Evolutionary conservation across 2,797 vertebrate species (phyloP).

Genomic region (Enteromius argenteus): DNA sequence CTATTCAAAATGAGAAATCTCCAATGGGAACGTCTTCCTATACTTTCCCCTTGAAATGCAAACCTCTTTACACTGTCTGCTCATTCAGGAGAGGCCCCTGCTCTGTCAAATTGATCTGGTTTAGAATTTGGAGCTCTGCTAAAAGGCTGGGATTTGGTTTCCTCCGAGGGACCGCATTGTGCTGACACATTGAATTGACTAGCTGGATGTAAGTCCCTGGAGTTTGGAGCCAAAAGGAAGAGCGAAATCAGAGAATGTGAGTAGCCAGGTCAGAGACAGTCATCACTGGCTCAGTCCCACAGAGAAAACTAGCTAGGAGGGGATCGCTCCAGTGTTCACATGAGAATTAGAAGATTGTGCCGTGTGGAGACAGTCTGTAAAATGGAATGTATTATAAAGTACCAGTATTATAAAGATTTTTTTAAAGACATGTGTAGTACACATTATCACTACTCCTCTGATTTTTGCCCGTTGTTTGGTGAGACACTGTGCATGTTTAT

Average conservation of each 20-base stretch:
- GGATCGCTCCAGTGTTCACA: constrained; percentile 20
- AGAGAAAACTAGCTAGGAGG: constrained; percentile 16
- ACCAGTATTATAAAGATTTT: background rate
- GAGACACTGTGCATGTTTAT: background rate
- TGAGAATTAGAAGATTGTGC: constrained; percentile 22
- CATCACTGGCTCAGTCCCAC: constrained; percentile 39
- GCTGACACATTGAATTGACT: constrained; percentile 51
- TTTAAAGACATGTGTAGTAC: background rate
- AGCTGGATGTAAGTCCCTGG: constrained; percentile 47
- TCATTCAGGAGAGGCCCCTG: constrained; percentile 1
- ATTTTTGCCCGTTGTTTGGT: background rate
- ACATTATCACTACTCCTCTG: background rate
- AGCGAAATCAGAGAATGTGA: constrained; percentile 36
- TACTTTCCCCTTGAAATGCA: constrained; percentile 6
- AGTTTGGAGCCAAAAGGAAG: constrained; percentile 41
- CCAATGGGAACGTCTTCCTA: background rate
- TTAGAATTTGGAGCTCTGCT: constrained; percentile 45
- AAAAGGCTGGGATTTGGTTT: constrained; percentile 49
- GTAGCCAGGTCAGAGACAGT: constrained; percentile 41
- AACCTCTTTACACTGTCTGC: constrained; percentile 1
- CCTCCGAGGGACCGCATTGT: constrained; percentile 36
- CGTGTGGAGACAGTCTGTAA: background rate
- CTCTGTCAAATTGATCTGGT: constrained; percentile 39
- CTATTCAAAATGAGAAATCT: constrained; percentile 13
- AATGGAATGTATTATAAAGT: constrained; percentile 27